Conservation (phyloP, 2,797 vertebrate species). For the Acanthurus lineatus region DNA sequence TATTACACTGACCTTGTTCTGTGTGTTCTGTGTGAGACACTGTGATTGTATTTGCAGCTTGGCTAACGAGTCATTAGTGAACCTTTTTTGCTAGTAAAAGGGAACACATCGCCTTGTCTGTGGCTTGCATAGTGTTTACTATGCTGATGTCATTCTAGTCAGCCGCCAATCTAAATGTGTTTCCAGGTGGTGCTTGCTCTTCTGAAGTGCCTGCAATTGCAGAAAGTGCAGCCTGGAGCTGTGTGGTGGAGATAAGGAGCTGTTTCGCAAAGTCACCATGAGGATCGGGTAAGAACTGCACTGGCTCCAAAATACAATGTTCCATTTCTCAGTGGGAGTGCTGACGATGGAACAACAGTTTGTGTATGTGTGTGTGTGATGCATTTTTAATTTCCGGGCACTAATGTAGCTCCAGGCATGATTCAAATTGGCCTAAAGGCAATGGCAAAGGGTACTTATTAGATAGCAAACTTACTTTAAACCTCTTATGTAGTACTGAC, state of each 20-base stretch:
- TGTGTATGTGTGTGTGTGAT: not conserved
- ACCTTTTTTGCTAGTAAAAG: constrained; percentile 19
- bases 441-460: constrained; percentile 31
- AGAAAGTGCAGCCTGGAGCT: constrained; percentile 56
- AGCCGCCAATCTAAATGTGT: constrained; percentile 50
- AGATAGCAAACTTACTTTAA: constrained; percentile 20
- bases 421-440: constrained; percentile 41
- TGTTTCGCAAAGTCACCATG: constrained; percentile 9
- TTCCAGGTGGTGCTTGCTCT: constrained; percentile 38
- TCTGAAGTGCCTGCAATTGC: constrained; percentile 32
- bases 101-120: constrained; percentile 9
- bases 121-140: constrained; percentile 15
- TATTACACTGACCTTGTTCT: constrained; percentile 24
- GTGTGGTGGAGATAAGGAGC: constrained; percentile 64
- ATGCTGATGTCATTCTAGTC: constrained; percentile 30
- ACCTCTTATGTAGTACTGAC: constrained; percentile 20
- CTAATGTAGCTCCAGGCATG: constrained; percentile 15
- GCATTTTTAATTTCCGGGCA: constrained; percentile 37
- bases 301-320: constrained; percentile 38
- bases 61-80: constrained; percentile 4
- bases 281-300: constrained; percentile 33
- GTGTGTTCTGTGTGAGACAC: not conserved
- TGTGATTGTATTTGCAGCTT: constrained; percentile 32
- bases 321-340: constrained; percentile 25
- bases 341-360: constrained; percentile 19